Base-by-base conservation (phyloP, 1,140 invertebrate species). In the Cydia amplana region DNA sequence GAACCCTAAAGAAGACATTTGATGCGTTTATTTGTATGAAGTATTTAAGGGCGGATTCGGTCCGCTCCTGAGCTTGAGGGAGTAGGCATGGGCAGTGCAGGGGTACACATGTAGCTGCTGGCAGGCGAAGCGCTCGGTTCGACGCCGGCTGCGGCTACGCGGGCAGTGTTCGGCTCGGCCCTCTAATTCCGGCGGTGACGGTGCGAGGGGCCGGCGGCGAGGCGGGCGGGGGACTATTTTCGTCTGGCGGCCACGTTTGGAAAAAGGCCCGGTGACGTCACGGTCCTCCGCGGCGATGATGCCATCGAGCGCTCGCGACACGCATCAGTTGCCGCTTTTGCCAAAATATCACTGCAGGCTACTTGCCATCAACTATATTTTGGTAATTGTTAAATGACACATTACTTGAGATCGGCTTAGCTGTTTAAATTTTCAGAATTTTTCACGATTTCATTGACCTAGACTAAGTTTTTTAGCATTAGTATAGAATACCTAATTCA, bases 201-300 rank as follows among this genome's bases (percentile, higher is more conserved):
- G 83, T 81, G 83, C 75, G 83, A 87, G 88, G 86, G 87, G 88
- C 82, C 82, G 84, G 87, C 78, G 81, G 88, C 80, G 89, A 85
- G 86, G 86, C 86, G 49, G 25, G 65, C 67, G 75, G 75, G 88
- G 89, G 85, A 86, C 90, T 93, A 93, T 93, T 93, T 93, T 91
- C 87, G 91, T 93, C 91, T 93, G 90, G 86, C 91, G 86, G 91
- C 90, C 90, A 91, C 91, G 91, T 93, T 93, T 91, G 91, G 90
- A 92, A 92, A 76, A 92, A 92, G 89, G 91, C 85, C 85, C 79
- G 89, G 83, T 92, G 91, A 92, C 91, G 91, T 93, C 91, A 93
- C 88, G 84, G 82, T 89, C 86, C 86, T 88, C 88, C 85, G 83
- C 87, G 85, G 89, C 90, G 91, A 91, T 93, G 91, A 88, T 90